phyloP scores from a whole-genome alignment of 2,797 vertebrate species.

The Coreius guichenoti region DNA sequence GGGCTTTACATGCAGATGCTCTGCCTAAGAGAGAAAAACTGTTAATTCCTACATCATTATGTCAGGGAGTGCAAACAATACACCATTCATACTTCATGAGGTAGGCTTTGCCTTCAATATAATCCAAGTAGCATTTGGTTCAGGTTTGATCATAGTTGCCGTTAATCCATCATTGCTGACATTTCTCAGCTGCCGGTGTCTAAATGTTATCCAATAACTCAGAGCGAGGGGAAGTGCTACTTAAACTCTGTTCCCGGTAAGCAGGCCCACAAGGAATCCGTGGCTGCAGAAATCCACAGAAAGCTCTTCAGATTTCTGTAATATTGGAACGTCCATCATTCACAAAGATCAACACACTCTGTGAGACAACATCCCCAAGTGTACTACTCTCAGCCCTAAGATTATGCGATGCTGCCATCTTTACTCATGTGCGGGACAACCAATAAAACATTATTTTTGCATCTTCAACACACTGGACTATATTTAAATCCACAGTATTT shows the following conservation, averaged over 20 bases:
- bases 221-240: neutral
- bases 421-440: neutral
- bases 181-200: neutral
- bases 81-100: neutral
- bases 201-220: constrained; percentile 20
- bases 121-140: constrained; percentile 11
- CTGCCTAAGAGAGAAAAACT: neutral
- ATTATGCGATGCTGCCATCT: neutral
- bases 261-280: neutral
- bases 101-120: neutral
- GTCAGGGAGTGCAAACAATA: neutral
- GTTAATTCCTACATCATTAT: neutral
- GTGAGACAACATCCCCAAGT: neutral
- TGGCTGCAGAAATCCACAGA: neutral
- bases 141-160: neutral
- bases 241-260: constrained; percentile 43
- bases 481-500: too few species aligned
- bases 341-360: neutral
- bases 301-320: neutral
- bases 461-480: neutral
- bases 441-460: neutral
- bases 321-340: neutral
- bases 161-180: constrained; percentile 20
- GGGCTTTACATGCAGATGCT: constrained; percentile 3
- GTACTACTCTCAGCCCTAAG: neutral